Base-by-base conservation (phyloP, 2,888 invertebrate species). In the Lycocerus yunnanus region DNA sequence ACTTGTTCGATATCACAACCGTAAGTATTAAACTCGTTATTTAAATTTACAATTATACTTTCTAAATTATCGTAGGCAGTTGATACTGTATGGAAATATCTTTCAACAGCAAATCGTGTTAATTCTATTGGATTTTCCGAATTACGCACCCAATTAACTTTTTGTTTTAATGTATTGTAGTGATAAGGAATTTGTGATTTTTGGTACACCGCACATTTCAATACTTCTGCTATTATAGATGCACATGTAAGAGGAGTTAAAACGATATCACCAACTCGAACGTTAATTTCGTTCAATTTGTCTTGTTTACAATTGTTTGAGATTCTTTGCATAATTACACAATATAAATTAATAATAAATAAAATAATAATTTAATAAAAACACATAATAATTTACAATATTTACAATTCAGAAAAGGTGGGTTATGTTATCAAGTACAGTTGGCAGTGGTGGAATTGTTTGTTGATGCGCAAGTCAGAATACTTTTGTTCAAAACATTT, bases 211-310 rank as follows among this genome's bases (percentile, higher is more conserved):
- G 91, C 84, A 79, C 89, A 89, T 83, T 90, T 91, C 61, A 91
- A 85, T 75, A 91, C 82, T 85, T 91, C 90, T 18, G 88, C 89
- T 66, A 91, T 85, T 66, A 91, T 84, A 77, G 89, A 88, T 4
- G 90, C 89, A 84, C 90, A 90, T 15, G 90, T 89, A 82, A 88
- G 87, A 43, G 89, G 87, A 43, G 91, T 91, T 79, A 91, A 82
- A 81, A 89, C 87, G 58, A 84, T 77, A 80, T 90, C 89, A 61
- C 88, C 88, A 74, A 90, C 87, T 67, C 87, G 85, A 78, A 90
- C 83, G 78, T 88, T 82, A 71, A 89, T 78, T 72, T 71, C 74
- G 16, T 63, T 27, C 11, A 15, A 9, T 60, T 15, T 63, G 16
- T 2, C 13, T 13, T 63, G n/a, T 63, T 63, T 63, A 3, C n/a